phyloP scores from a whole-genome alignment of 2,113 vertebrate species.

The Alligator mississippiensis region DNA sequence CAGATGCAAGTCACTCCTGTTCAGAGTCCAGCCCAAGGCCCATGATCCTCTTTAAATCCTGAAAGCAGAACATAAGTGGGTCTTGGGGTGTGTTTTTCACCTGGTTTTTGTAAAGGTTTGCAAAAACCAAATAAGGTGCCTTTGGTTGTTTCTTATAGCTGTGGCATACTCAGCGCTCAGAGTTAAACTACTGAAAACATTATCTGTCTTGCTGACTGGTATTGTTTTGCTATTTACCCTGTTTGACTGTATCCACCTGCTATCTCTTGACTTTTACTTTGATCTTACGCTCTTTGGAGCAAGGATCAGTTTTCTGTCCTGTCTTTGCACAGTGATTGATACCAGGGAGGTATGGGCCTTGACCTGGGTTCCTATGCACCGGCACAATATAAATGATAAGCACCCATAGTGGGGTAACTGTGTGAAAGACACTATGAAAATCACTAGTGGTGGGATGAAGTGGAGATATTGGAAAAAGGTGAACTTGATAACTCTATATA shows the following conservation, averaged over 20 bases:
- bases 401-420: neutral
- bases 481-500: slow-evolving; percentile 45
- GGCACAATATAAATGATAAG: neutral
- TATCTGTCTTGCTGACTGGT: neutral
- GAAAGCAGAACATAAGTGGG: neutral
- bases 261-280: neutral
- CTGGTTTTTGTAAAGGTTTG: neutral
- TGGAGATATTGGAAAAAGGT: slow-evolving; percentile 30
- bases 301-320: neutral
- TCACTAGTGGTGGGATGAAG: neutral
- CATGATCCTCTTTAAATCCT: neutral
- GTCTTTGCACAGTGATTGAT: neutral
- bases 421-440: neutral
- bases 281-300: neutral
- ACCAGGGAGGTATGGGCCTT: neutral
- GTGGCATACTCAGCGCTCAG: accelerated
- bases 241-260: neutral
- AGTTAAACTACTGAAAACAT: neutral
- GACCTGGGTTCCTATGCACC: neutral
- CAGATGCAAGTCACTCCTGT: accelerated
- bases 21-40: neutral
- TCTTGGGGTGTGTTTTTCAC: neutral
- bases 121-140: neutral
- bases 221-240: neutral
- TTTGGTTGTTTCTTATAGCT: neutral